phyloP scores from a whole-genome alignment of 2,113 vertebrate genomes.

The Anas platyrhynchos region DNA sequence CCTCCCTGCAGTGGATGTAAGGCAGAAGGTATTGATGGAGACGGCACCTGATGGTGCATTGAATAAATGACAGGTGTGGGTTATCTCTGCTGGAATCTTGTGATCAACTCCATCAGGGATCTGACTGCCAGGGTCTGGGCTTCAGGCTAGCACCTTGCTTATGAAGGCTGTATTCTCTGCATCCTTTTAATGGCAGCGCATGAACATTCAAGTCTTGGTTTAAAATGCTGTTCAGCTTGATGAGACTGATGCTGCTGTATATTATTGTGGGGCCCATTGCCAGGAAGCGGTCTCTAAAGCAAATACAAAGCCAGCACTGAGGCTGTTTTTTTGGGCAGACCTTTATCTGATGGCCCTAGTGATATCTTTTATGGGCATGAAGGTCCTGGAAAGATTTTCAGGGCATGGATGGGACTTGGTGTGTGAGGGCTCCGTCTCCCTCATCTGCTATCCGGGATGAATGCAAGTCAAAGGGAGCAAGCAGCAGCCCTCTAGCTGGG shows the following conservation, averaged over 20 bases:
- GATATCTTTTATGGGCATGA: accelerated
- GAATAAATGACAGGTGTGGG: accelerated
- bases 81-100: background rate
- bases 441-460: accelerated
- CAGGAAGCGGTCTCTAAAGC: background rate
- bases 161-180: background rate
- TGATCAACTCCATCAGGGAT: background rate
- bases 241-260: accelerated
- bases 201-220: background rate
- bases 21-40: background rate
- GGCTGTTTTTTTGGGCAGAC: background rate
- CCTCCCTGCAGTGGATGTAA: accelerated
- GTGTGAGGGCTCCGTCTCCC: accelerated
- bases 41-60: background rate
- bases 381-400: background rate
- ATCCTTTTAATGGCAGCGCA: too few species aligned
- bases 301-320: accelerated
- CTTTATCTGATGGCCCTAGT: background rate
- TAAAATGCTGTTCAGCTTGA: background rate
- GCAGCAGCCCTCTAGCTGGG: background rate
- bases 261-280: background rate
- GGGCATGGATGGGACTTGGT: accelerated
- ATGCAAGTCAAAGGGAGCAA: background rate
- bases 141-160: background rate
- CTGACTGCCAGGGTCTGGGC: background rate